Base-by-base conservation (phyloP, 2,113 vertebrate genomes). In the Triplophysa tibetana region DNA sequence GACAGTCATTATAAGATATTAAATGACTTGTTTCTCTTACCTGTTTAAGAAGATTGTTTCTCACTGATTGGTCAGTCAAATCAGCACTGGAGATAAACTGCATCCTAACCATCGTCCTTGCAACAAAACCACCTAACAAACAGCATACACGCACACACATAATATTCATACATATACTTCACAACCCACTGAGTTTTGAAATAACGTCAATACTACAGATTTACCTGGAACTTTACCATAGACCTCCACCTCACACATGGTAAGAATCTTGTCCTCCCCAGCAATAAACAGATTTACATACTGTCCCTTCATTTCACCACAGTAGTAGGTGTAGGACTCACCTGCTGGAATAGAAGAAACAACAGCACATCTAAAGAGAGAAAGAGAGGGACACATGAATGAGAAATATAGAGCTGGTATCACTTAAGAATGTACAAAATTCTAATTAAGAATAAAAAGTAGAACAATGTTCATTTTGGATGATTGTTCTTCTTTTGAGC, bases 201-300 rank as follows among this genome's bases (percentile, higher is more conserved):
- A 61, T 33, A 8, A 63, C 24, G 8, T 29, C 16, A 16, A 29
- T 63, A 2, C 14, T 14, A 8, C 29, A 8, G 13, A 17, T 26
- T 16, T 65, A 68, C 66, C 66, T n/a, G n/a, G n/a, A n/a, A n/a
- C n/a, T 68, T n/a, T 45, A 13, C 41, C 41, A 8, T 21, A 68
- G 19, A 74, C 70, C 38, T 74, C 33, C 70, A 74, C 29, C 11
- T 73, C 70, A 43, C 70, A 73, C 19, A 73, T 52, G 13, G 54
- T 73, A 1, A 73, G 70, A 21, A 60, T 23, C 26, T 1, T n/a
- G 10, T 4, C 8, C 13, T 21, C 26, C 24, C 76, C n/a, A 41
- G 79, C 79, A 73, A 81, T 76, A 33, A 85, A 69, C 67, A 80
- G 54, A 6, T 76, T 85, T 6, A 85, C 10, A 4, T 79, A 85